Evolutionary conservation across 1,140 invertebrate species (phyloP).

Genomic region (Heliconius nattereri): DNA sequence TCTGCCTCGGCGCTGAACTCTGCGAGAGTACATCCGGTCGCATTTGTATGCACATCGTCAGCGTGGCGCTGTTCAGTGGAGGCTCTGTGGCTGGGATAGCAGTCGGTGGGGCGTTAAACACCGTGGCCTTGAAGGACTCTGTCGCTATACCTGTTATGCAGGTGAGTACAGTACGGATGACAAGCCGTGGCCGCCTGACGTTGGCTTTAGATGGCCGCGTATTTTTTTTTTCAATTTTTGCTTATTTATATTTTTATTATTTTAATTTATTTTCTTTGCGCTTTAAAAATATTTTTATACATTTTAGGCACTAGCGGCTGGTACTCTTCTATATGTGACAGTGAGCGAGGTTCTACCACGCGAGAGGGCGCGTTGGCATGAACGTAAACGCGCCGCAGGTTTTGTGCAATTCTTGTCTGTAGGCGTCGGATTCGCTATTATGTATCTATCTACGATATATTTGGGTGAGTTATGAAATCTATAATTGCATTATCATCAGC

Average conservation of each 20-base stretch:
- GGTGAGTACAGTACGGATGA: constrained; percentile 53
- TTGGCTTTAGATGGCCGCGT: too few relatives aligned
- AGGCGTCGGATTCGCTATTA: constrained; percentile 82
- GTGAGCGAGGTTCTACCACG: constrained; percentile 95
- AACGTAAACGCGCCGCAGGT: constrained; percentile 80
- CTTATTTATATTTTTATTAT: too few relatives aligned
- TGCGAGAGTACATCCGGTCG: constrained; percentile 76
- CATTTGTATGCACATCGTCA: constrained; percentile 80
- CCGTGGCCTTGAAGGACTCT: constrained; percentile 72
- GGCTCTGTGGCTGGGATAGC: constrained; percentile 86
- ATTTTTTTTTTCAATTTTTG: too few relatives aligned
- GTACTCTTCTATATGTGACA: constrained; percentile 95
- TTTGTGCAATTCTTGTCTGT: constrained; percentile 83
- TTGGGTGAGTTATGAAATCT: constrained; percentile 53
- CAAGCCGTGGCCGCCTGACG: too few relatives aligned
- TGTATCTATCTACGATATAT: constrained; percentile 76
- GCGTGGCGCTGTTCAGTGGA: constrained; percentile 84
- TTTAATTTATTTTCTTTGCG: too few relatives aligned
- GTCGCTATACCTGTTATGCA: constrained; percentile 82
- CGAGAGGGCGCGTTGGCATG: constrained; percentile 87
- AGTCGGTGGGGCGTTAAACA: constrained; percentile 83
- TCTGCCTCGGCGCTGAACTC: constrained; percentile 88
- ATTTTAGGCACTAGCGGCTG: constrained; percentile 89
- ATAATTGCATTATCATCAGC: neutral
- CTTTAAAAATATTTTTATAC: neutral